Evolutionary conservation across 2,797 vertebrate species (phyloP), one percentile per base, ranked within the genome.

Genomic region (Orientallactaga sibirica): DNA sequence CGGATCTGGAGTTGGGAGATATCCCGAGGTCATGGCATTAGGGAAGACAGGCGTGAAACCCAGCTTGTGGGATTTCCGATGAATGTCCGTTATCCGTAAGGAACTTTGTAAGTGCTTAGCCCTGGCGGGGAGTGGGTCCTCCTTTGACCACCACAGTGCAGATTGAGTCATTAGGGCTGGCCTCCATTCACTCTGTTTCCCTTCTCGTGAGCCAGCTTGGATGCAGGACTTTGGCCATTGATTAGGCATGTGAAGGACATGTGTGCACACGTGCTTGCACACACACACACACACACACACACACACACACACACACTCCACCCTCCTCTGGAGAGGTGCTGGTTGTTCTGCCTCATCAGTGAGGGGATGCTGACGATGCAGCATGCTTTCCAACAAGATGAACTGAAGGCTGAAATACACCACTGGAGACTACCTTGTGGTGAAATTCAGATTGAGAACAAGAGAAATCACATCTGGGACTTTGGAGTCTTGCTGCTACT

Each of bases 401-500:
- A 33, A 67, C 16, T 1, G 66, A 96, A 92, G 92, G 33, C 33
- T 93, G 48, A 90, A 76, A 81, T 12, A 55, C 11, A 48, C 64
- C 41, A 94, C 27, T 55, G 41, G 43, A 67, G 84, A 80, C 83
- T 62, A 79, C 61, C 74, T 22, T 81, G 83, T 67, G 92, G 16
- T 86, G 62, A 73, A 55, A n/a, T 88, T 95, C 94, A 96, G 83
- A 91, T 66, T 84, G 94, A 76, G 41, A 86, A 95, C 75, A 92
- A 96, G 95, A 70, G 83, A 37, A 92, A 79, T 81, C 86, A 66
- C 52, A 92, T 74, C 94, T n/a, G 91, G 89, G 90, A 87, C 92
- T 95, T 66, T 67, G 19, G n/a, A 16, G 64, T 76, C 48, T 91
- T 64, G 92, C 81, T 85, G 66, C 71, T 85, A 78, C 91, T 93